Evolutionary conservation across 2,113 vertebrate species (phyloP).

Genomic region (Maylandia zebra): DNA sequence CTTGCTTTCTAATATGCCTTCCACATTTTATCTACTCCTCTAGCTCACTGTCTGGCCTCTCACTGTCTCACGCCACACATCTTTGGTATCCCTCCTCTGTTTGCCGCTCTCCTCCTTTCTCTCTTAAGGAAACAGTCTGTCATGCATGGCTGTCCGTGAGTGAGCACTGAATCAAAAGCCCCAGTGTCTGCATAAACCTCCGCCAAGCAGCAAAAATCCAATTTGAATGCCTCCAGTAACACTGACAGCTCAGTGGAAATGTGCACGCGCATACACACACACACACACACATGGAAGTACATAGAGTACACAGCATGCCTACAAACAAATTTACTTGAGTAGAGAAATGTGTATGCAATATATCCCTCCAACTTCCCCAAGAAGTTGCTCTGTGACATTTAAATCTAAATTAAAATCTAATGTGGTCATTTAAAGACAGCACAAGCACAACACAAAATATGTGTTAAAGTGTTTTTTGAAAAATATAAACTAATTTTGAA

Average conservation of each 20-base stretch:
- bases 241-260: constrained; percentile 10
- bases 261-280: background rate
- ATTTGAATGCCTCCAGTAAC: constrained; percentile 28
- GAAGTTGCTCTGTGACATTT: background rate
- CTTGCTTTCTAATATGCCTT: background rate
- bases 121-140: constrained; percentile 4
- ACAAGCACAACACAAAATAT: background rate
- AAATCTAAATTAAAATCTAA: background rate
- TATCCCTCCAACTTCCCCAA: background rate
- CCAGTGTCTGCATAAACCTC: constrained; percentile 14
- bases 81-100: background rate
- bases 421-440: background rate
- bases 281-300: background rate
- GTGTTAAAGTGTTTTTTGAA: background rate
- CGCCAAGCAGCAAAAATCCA: constrained; percentile 28
- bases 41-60: background rate
- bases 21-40: background rate
- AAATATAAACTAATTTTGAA: background rate
- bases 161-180: constrained; percentile 32
- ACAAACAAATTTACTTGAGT: background rate
- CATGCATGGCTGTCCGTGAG: constrained; percentile 21
- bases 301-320: background rate
- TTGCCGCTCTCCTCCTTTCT: background rate
- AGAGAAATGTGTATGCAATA: background rate
- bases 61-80: background rate